Conservation (phyloP, 2,888 invertebrate species). For the Tupiocoris notatus region DNA sequence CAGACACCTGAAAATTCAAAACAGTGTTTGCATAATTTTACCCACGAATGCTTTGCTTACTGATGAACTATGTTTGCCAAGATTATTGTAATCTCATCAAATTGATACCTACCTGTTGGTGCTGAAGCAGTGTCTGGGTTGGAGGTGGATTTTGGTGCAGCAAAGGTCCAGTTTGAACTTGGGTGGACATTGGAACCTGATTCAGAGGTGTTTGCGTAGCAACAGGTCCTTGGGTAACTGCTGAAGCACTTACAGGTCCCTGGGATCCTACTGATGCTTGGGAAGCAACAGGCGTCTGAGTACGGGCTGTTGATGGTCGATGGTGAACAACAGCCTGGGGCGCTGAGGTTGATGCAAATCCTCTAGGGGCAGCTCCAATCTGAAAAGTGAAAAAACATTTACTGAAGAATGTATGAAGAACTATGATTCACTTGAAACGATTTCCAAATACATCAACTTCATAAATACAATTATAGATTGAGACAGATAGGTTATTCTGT, state of each 20-base stretch:
- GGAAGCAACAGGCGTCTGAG: not conserved
- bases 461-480: no score
- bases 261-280: not conserved
- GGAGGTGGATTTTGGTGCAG: not conserved
- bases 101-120: not conserved
- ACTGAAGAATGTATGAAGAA: no score
- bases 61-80: no score
- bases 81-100: no score
- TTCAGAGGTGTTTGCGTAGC: not conserved
- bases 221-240: not conserved
- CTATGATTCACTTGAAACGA: no score
- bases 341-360: slow-evolving; percentile 1
- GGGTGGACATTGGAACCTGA: not conserved
- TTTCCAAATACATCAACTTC: no score
- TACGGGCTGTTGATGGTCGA: not conserved
- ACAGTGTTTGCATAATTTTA: not conserved
- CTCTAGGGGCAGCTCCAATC: slow-evolving; percentile 34
- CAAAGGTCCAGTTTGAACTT: not conserved
- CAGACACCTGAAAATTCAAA: slow-evolving; percentile 6
- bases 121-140: not conserved
- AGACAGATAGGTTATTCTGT: no score
- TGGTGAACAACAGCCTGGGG: slow-evolving; percentile 31
- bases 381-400: no score
- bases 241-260: not conserved
- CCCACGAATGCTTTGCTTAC: no score